Percentiles rank a stretch among this genome's conserved stretches.
Evolutionary conservation across 2,113 vertebrate species (phyloP).

Genomic region (Rhinichthys klamathensis): DNA sequence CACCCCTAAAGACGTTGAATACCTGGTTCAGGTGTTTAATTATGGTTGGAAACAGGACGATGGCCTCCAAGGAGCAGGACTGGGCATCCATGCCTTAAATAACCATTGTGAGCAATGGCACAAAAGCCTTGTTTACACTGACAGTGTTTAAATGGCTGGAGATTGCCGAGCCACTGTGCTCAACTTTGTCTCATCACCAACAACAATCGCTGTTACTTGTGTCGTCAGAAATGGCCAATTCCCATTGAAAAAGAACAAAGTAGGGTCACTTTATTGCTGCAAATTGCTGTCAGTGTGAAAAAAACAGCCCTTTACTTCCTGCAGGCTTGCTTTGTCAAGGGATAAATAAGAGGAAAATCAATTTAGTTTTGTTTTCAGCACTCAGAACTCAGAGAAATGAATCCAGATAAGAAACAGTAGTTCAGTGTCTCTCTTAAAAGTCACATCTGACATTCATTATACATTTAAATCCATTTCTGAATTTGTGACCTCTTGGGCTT

Average conservation of each 20-base stretch:
- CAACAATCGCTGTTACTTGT: background rate
- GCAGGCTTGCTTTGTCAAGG: background rate
- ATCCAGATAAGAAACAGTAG: background rate
- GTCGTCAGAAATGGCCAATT: background rate
- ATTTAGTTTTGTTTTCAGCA: background rate
- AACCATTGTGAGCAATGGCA: too few relatives aligned
- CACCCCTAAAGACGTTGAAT: background rate
- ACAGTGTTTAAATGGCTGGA: too few relatives aligned
- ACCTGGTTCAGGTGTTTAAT: background rate
- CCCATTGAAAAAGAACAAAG: background rate
- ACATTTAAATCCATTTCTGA: conserved; percentile 21
- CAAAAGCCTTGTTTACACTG: conserved; percentile 7
- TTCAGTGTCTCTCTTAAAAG: background rate
- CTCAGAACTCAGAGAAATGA: background rate
- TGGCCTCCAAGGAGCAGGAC: background rate
- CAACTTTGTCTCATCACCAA: background rate
- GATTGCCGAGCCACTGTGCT: too few relatives aligned
- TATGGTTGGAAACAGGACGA: background rate
- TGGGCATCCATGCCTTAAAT: background rate
- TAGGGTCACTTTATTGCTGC: background rate
- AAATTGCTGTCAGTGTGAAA: background rate
- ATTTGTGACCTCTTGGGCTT: conserved; percentile 15
- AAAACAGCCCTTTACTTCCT: background rate
- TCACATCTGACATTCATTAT: conserved; percentile 11
- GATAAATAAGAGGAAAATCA: background rate